A percentile compares a stretch with the other conserved stretches of the same genome.
phyloP scores from a whole-genome alignment of 2,797 vertebrate genomes.

The Australoheros facetus region DNA sequence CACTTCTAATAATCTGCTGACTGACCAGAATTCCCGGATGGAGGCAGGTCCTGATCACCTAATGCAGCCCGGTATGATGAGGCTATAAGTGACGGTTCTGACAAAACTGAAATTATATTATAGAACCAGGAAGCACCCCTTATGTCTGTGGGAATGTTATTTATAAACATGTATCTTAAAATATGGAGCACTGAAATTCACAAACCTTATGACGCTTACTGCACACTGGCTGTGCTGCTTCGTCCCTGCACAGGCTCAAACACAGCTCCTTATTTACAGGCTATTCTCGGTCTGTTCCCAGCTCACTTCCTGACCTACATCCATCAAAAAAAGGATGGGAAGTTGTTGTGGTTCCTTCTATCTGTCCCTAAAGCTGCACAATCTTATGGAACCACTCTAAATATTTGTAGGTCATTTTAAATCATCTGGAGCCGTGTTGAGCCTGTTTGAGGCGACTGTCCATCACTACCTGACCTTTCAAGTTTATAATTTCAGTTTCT shows the following conservation, averaged over 20 bases:
- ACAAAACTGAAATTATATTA: neutral
- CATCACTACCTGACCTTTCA: too few species aligned
- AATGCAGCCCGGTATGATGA: neutral
- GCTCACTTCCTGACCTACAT: neutral
- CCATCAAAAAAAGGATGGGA: neutral
- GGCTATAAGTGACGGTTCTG: rapidly evolving
- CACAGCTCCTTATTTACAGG: neutral
- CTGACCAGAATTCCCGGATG: neutral
- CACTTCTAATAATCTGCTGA: neutral
- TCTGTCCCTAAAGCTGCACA: neutral
- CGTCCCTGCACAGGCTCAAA: neutral
- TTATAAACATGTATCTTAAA: rapidly evolving
- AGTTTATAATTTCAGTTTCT: neutral
- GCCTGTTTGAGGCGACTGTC: too few species aligned
- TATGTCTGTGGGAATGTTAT: neutral
- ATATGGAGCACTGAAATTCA: neutral
- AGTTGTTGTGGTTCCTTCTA: neutral
- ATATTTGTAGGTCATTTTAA: too few species aligned
- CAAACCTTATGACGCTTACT: too few species aligned
- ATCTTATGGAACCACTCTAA: neutral
- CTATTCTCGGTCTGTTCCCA: neutral
- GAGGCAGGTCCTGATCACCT: neutral
- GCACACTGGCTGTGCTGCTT: too few species aligned
- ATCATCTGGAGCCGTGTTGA: too few species aligned
- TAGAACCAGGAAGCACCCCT: neutral